Base-by-base conservation (phyloP, 92 coral and sea anemone species). In the Micromussa lordhowensis region DNA sequence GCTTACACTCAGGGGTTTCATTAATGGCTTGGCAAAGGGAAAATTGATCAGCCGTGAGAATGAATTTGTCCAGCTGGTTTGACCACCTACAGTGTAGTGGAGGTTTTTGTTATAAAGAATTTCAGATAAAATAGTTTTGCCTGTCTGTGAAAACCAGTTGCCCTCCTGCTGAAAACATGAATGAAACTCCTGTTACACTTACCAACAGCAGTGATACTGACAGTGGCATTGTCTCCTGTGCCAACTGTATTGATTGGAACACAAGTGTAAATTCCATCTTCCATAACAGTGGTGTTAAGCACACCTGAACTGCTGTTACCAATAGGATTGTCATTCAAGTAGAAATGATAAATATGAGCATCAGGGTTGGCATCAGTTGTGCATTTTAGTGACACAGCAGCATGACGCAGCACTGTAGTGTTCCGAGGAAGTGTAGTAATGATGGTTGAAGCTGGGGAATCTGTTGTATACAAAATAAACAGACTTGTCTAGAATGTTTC, bases 261-360 rank as follows among this genome's bases (percentile, higher is more conserved):
- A 82, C 94, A 91, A 8, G 74, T 91, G 59, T 91, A 91, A 29
- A 48, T 59, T 28, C 91, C 94, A 40, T 68, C 80, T 53, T 24
- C 57, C 5, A 19, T 80, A 1, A 57, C 78, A 26, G 35, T 77
- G 54, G 79, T 22, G 32, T 88, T 51, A 14, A 71, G 55, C 48
- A 77, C 75, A 4, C 91, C 86, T 9, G 83, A 55, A 18, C 88
- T 69, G 69, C 85, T 87, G 72, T 86, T 69, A 53, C 76, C 73
- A 32, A 87, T 55, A 0, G 83, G 54, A 35, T 29, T 36, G 53
- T 73, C 91, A 49, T 88, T 88, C 13, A 81, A 16, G 75, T 83
- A 88, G 71, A 88, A 83, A 61, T 61, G 69, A 79, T 88, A 88
- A 78, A 78, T 81, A 73, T 88, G 88, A 18, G 86, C 91, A 35